Percentiles rank a stretch among this genome's conserved stretches.
Conservation (phyloP, 2,797 vertebrate genomes). For the Scomberomorus guttatus region DNA sequence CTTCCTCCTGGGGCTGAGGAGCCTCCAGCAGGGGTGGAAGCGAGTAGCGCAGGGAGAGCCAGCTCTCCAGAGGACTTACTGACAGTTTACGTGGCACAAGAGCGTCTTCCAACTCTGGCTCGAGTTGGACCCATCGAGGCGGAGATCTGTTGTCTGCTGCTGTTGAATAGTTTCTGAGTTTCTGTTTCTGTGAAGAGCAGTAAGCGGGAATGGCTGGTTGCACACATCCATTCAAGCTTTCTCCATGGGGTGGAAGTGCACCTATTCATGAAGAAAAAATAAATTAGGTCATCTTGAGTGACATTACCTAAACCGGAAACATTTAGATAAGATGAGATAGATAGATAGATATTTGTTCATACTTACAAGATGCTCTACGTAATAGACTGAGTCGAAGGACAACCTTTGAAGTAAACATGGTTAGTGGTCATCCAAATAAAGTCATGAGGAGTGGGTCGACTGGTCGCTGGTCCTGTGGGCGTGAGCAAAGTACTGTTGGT, state of each 20-base stretch:
- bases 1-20: conserved; percentile 42
- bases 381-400: conserved; percentile 70
- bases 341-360: neutral
- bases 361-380: conserved; percentile 80
- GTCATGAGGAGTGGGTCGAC: conserved; percentile 49
- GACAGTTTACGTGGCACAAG: conserved; percentile 93
- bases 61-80: conserved; percentile 94
- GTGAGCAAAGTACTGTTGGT: neutral
- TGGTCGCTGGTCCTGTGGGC: conserved; percentile 52
- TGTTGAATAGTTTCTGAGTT: conserved; percentile 80
- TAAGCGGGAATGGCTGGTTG: conserved; percentile 36
- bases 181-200: conserved; percentile 50
- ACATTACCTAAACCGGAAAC: neutral
- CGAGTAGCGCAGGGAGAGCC: conserved; percentile 90
- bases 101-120: conserved; percentile 91
- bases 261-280: conserved; percentile 57
- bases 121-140: conserved; percentile 82
- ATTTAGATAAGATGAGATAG: too few relatives aligned
- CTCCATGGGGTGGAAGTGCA: conserved; percentile 63
- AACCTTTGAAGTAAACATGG: conserved; percentile 83
- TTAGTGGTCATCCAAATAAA: conserved; percentile 51
- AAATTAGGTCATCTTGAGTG: neutral
- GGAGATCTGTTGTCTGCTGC: conserved; percentile 81
- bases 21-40: conserved; percentile 82
- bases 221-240: conserved; percentile 56